phyloP scores from a whole-genome alignment of 2,113 vertebrate species.

The Furnarius figulus region DNA sequence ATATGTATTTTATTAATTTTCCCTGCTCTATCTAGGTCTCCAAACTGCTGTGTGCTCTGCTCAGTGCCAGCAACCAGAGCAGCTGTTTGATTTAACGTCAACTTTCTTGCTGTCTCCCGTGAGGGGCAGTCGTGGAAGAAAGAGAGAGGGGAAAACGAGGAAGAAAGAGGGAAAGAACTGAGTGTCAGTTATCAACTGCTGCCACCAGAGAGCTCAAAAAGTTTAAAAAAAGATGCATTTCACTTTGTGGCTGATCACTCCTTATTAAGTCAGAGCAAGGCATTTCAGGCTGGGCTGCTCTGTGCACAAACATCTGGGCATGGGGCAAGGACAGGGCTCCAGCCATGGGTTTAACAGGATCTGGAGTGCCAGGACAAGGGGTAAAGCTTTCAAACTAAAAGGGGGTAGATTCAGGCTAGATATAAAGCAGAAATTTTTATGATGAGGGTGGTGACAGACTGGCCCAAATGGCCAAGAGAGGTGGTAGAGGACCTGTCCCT shows the following conservation, averaged over 20 bases:
- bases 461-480: background rate
- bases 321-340: background rate
- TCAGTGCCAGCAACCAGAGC: constrained; percentile 26
- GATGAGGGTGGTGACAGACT: background rate
- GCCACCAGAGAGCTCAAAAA: constrained; percentile 40
- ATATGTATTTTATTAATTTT: constrained; percentile 52
- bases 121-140: background rate
- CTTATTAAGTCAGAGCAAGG: constrained; percentile 11
- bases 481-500: background rate
- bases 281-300: background rate
- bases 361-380: background rate
- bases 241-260: constrained; percentile 20
- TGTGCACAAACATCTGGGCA: fast-evolving
- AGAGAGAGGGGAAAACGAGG: background rate
- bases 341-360: fast-evolving
- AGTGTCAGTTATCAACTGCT: constrained; percentile 25
- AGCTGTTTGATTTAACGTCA: constrained; percentile 57
- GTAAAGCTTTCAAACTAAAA: background rate
- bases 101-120: background rate
- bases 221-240: background rate
- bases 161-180: constrained; percentile 25
- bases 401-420: background rate
- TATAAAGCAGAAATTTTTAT: background rate
- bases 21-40: constrained; percentile 17
- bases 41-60: background rate